These are phyloP conservation scores for Trichonephila clavata DNA, from an alignment of 1,140 invertebrate species.

Conservation along the genomic window DNA sequence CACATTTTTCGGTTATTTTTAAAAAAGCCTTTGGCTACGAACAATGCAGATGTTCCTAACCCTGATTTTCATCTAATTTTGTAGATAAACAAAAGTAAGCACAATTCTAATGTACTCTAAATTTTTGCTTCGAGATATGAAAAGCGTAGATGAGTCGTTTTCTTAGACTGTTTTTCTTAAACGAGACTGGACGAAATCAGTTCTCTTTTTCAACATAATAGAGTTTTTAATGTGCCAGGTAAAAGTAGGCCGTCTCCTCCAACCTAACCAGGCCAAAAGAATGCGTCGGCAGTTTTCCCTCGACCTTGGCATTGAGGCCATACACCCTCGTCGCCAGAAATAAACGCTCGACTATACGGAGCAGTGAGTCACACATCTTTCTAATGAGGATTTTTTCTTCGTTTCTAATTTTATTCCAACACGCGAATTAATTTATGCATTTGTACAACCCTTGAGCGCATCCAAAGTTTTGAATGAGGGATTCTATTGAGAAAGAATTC, in stretches of 20 bases:
- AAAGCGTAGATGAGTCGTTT: not conserved
- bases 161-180: not conserved
- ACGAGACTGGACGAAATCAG: not conserved
- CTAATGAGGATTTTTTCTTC: not conserved
- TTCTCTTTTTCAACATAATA: not conserved
- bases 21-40: too few species aligned
- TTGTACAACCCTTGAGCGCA: not conserved
- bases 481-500: not conserved
- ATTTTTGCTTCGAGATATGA: not conserved
- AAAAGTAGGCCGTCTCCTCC: slow-evolving; percentile 1
- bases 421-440: not conserved
- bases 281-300: not conserved
- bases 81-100: too few species aligned
- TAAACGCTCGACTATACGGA: not conserved
- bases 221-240: not conserved
- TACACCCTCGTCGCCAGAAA: not conserved
- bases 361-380: not conserved
- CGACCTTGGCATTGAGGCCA: slow-evolving; percentile 23
- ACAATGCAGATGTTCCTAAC: too few species aligned
- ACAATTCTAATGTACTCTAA: too few species aligned
- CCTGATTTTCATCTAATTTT: too few species aligned
- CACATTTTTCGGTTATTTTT: too few species aligned
- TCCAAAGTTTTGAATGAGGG: not conserved
- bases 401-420: not conserved
- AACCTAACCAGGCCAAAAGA: not conserved